Conservation (phyloP, 2,797 vertebrate species). For the Hemibagrus guttatus region DNA sequence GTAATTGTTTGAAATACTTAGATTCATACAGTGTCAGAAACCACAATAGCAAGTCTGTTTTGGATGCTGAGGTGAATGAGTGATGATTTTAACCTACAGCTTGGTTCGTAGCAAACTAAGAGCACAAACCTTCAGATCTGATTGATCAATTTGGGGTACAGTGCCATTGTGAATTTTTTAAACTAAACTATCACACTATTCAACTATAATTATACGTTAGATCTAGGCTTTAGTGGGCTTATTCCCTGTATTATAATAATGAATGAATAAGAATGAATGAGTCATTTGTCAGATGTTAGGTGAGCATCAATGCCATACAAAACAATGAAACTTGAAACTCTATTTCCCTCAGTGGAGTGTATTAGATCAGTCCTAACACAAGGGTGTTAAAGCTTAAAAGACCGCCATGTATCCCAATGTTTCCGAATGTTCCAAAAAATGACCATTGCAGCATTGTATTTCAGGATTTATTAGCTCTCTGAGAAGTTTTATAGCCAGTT, state of each 20-base stretch:
- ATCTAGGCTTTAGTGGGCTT: not conserved
- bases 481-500: slow-evolving; percentile 15
- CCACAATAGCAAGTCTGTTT: not conserved
- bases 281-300: not conserved
- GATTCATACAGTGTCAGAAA: not conserved
- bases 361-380: not conserved
- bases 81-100: not conserved
- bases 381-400: not conserved
- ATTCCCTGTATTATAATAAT: not conserved
- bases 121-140: not conserved
- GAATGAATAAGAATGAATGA: not conserved
- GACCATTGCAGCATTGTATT: slow-evolving; percentile 24
- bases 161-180: not conserved
- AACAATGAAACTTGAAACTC: not conserved
- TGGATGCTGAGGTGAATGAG: not conserved
- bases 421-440: slow-evolving; percentile 15
- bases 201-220: not conserved
- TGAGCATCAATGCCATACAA: slow-evolving; percentile 1
- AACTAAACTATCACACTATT: not conserved
- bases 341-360: not conserved
- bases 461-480: slow-evolving; percentile 5
- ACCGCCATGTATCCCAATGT: slow-evolving; percentile 1
- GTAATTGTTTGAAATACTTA: not conserved
- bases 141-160: not conserved
- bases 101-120: not conserved